Evolutionary conservation across 2,888 invertebrate genomes (phyloP).

Genomic region (Leucania comma): DNA sequence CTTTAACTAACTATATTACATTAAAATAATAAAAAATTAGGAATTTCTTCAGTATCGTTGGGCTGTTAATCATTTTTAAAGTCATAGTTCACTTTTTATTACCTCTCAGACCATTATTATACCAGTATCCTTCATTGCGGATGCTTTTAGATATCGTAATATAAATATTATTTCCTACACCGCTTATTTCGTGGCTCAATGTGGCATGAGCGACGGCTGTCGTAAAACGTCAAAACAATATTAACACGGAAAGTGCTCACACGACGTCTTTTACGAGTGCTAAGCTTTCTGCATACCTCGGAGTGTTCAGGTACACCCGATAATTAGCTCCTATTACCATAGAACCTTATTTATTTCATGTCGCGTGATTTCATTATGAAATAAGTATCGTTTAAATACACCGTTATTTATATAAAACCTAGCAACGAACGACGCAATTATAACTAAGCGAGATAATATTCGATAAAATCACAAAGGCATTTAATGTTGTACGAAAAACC

Average conservation of each 20-base stretch:
- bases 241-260: slow-evolving; percentile 65
- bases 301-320: slow-evolving; percentile 34
- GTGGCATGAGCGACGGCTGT: slow-evolving; percentile 54
- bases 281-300: slow-evolving; percentile 28
- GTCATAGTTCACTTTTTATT: too few relatives aligned
- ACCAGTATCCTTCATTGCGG: too few relatives aligned
- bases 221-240: slow-evolving; percentile 69
- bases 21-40: too few relatives aligned
- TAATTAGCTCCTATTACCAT: slow-evolving; percentile 54
- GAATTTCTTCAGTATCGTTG: too few relatives aligned
- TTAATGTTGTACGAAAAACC: slow-evolving; percentile 7
- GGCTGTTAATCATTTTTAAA: too few relatives aligned
- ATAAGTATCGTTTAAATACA: neutral
- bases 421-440: neutral
- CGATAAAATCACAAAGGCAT: slow-evolving; percentile 10
- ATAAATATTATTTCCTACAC: neutral
- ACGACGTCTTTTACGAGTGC: slow-evolving; percentile 54
- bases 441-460: slow-evolving; percentile 12
- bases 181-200: slow-evolving; percentile 47
- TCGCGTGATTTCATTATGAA: slow-evolving; percentile 36
- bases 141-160: neutral
- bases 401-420: slow-evolving; percentile 3
- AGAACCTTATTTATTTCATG: slow-evolving; percentile 39
- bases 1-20: too few relatives aligned
- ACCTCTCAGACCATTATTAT: neutral